phyloP scores from a whole-genome alignment of 2,113 vertebrate genomes.

The Pipra filicauda region DNA sequence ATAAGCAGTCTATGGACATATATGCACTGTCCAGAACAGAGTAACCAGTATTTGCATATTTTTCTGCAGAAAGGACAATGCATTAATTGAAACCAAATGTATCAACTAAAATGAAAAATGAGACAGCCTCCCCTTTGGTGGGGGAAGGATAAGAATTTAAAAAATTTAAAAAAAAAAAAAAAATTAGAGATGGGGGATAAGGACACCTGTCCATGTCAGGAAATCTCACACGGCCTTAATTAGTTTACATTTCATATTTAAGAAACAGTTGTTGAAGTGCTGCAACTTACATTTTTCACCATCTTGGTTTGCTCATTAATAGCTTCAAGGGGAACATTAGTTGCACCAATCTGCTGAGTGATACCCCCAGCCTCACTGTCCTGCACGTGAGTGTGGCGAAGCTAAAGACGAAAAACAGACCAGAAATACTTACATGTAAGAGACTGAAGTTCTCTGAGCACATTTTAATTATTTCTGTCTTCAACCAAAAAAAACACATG shows the following conservation, averaged over 20 bases:
- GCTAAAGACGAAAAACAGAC: conserved; percentile 64
- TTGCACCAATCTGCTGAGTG: conserved; percentile 98
- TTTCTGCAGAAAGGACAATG: background rate
- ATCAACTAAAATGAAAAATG: background rate
- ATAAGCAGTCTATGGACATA: background rate
- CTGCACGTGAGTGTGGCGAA: conserved; percentile 93
- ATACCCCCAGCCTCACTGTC: conserved; percentile 97
- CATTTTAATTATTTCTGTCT: background rate
- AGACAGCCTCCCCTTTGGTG: background rate
- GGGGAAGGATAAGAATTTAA: background rate
- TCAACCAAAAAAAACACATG: background rate
- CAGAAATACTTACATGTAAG: background rate
- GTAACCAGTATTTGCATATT: background rate
- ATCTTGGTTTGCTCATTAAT: conserved; percentile 94
- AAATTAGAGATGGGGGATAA: background rate
- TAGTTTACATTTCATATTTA: background rate
- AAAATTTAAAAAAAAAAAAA: background rate
- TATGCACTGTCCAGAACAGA: background rate
- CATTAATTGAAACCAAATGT: background rate
- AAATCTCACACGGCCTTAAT: background rate
- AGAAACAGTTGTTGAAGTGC: background rate
- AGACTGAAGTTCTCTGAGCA: background rate
- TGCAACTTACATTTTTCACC: conserved; percentile 90
- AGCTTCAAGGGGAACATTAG: conserved; percentile 93
- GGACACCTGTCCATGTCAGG: background rate